phyloP scores from a whole-genome alignment of 1,140 invertebrate species.

The Zaprionus gabonicus region DNA sequence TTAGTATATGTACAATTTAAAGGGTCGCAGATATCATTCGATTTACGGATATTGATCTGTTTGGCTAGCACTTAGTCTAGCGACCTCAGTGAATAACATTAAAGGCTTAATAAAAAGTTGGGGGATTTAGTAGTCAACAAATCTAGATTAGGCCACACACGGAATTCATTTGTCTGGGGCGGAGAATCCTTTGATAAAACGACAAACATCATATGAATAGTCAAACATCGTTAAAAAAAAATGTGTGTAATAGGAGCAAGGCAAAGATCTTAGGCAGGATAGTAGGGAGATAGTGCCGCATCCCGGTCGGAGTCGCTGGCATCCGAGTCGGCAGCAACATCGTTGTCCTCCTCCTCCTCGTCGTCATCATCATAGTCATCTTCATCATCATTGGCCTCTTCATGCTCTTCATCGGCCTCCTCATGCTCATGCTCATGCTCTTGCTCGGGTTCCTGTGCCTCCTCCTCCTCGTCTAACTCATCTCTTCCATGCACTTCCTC shows the following conservation, averaged over 20 bases:
- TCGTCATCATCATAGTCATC: conserved; percentile 31
- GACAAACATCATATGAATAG: conserved; percentile 9
- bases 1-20: conserved; percentile 63
- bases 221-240: neutral
- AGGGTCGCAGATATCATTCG: conserved; percentile 27
- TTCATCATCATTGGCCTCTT: conserved; percentile 20
- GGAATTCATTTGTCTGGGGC: neutral
- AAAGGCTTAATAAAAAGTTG: conserved; percentile 32
- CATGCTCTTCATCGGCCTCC: conserved; percentile 24
- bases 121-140: conserved; percentile 32
- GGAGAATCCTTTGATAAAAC: neutral
- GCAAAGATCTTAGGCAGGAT: neutral
- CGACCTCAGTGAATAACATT: conserved; percentile 27
- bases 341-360: conserved; percentile 16
- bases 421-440: conserved; percentile 12
- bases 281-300: conserved; percentile 2
- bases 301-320: conserved; percentile 28
- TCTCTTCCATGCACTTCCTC: neutral
- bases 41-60: conserved; percentile 6
- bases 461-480: neutral
- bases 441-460: neutral
- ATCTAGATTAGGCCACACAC: neutral
- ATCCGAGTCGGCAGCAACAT: conserved; percentile 35
- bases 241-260: neutral
- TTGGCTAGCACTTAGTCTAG: neutral